Conservation (phyloP, 1,140 invertebrate genomes). For the Neodiprion pinetum region DNA sequence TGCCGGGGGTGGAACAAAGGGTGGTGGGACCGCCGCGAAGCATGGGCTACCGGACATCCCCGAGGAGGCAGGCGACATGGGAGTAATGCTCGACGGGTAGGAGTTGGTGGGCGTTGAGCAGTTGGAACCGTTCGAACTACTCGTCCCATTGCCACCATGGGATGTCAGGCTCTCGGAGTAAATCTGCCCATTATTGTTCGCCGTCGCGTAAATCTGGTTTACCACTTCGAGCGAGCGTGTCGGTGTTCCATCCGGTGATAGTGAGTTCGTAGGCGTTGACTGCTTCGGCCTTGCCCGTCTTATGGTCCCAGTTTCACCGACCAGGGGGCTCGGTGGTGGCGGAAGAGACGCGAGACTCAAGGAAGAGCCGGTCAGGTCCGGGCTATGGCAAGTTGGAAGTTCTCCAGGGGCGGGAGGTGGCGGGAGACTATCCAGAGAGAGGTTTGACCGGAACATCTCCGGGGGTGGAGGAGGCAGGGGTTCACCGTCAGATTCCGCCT, state of each 20-base stretch:
- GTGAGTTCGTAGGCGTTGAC: slow-evolving; percentile 50
- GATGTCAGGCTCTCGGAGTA: slow-evolving; percentile 37
- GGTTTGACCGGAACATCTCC: slow-evolving; percentile 75
- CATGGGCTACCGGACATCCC: background rate
- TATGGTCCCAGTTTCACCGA: slow-evolving; percentile 60
- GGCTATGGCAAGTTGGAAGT: slow-evolving; percentile 62
- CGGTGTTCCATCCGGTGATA: slow-evolving; percentile 53
- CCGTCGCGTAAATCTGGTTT: slow-evolving; percentile 2
- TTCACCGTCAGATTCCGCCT: slow-evolving; percentile 49
- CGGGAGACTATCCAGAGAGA: slow-evolving; percentile 77
- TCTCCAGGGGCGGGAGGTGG: slow-evolving; percentile 78
- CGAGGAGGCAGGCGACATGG: slow-evolving; percentile 43
- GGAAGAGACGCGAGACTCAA: slow-evolving; percentile 72
- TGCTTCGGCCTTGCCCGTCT: slow-evolving; percentile 56
- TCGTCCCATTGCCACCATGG: slow-evolving; percentile 26
- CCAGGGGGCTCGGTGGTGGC: slow-evolving; percentile 66
- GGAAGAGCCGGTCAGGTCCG: slow-evolving; percentile 72
- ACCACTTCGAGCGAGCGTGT: slow-evolving; percentile 41
- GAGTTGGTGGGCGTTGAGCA: slow-evolving; percentile 43
- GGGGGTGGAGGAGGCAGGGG: slow-evolving; percentile 69
- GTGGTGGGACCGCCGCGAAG: slow-evolving; percentile 52
- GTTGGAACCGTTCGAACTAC: slow-evolving; percentile 28
- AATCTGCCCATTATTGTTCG: slow-evolving; percentile 5
- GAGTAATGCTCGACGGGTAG: slow-evolving; percentile 46
- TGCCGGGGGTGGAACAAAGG: slow-evolving; percentile 59